Evolutionary conservation across 2,113 vertebrate species (phyloP).

Genomic region (Coracopsis vasa): DNA sequence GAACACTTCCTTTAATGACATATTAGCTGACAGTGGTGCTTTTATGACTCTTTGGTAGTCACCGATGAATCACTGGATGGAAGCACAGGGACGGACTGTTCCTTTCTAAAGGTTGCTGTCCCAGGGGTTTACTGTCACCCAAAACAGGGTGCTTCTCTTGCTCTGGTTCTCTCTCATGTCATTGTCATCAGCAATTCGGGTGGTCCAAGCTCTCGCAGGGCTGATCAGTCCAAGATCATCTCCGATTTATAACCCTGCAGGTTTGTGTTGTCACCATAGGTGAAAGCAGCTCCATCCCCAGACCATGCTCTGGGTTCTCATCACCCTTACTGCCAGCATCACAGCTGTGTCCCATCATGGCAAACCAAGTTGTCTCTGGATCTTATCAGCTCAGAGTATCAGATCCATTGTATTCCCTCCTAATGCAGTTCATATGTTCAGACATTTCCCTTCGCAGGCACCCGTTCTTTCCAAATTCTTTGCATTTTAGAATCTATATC

Average conservation of each 20-base stretch:
- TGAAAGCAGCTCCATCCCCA: not conserved
- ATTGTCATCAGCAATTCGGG: rapidly evolving
- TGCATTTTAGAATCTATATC: not conserved
- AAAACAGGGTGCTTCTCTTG: not conserved
- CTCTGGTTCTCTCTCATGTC: not conserved
- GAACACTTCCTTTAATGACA: slow-evolving; percentile 20
- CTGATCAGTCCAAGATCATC: not conserved
- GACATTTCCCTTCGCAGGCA: not conserved
- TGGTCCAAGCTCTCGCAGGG: not conserved
- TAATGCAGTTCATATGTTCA: not conserved
- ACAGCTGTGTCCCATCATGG: not conserved
- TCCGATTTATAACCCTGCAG: not conserved
- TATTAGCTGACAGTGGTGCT: not conserved
- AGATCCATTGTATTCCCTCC: not conserved
- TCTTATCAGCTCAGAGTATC: not conserved
- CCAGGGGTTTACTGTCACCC: not conserved
- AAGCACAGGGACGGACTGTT: not conserved
- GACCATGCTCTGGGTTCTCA: rapidly evolving
- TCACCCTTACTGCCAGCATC: not conserved
- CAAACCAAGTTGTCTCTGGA: not conserved
- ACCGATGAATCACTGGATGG: not conserved
- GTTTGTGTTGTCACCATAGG: not conserved
- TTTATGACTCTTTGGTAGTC: not conserved
- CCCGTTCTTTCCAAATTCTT: not conserved
- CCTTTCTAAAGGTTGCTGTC: not conserved